Evolutionary conservation across 2,888 invertebrate genomes (phyloP).

Genomic region (Nomada fabriciana): DNA sequence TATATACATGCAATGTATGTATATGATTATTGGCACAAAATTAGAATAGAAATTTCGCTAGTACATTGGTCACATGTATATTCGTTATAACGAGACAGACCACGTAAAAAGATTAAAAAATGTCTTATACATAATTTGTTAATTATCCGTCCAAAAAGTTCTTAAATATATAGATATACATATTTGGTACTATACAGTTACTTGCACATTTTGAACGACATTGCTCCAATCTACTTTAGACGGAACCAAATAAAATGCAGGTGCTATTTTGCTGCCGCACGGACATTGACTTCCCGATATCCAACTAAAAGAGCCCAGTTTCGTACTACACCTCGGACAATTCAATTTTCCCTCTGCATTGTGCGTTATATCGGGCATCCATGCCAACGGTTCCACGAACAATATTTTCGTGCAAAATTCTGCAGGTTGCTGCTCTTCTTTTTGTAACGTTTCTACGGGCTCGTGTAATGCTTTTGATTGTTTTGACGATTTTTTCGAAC

Average conservation of each 20-base stretch:
- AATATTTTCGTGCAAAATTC: constrained; percentile 90
- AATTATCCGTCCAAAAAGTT: constrained; percentile 49
- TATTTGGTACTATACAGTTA: constrained; percentile 87
- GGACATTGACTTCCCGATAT: constrained; percentile 94
- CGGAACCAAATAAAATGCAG: constrained; percentile 95
- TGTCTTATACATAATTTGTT: constrained; percentile 14
- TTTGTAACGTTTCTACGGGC: constrained; percentile 59
- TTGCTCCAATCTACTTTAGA: constrained; percentile 96
- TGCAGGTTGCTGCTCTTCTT: constrained; percentile 65
- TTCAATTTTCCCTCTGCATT: constrained; percentile 92
- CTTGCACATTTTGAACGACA: constrained; percentile 94
- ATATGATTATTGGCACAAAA: constrained; percentile 67
- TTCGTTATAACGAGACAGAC: constrained; percentile 33
- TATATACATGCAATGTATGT: constrained; percentile 38
- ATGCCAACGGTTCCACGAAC: constrained; percentile 95
- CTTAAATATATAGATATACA: constrained; percentile 26
- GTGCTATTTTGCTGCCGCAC: constrained; percentile 95
- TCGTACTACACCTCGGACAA: constrained; percentile 93
- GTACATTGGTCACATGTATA: constrained; percentile 55
- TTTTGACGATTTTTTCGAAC: constrained; percentile 76
- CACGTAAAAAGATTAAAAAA: constrained; percentile 58
- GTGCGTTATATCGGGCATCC: constrained; percentile 92
- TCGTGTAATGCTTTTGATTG: constrained; percentile 60
- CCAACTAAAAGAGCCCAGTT: constrained; percentile 97
- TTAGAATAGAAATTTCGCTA: constrained; percentile 62